phyloP scores from a whole-genome alignment of 2,888 invertebrate genomes.

The Ypsolopha scabrella region DNA sequence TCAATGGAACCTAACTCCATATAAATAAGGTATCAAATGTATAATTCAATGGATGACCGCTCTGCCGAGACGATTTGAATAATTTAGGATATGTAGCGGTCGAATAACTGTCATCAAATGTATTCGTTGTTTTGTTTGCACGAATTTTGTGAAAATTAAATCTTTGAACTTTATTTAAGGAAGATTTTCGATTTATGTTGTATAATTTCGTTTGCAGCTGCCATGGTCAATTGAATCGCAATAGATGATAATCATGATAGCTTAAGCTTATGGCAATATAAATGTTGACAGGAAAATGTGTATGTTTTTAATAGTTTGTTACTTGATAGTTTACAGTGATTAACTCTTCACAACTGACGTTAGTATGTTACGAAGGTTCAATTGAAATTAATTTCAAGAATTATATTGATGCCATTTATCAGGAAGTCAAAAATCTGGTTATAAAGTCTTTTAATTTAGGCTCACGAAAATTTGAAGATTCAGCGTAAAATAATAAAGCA shows the following conservation, averaged over 20 bases:
- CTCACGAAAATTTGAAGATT: too few species aligned
- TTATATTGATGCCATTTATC: too few species aligned
- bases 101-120: neutral
- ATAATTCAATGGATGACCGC: neutral
- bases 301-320: neutral
- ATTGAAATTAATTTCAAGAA: too few species aligned
- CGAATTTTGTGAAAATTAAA: neutral
- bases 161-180: neutral
- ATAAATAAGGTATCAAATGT: neutral
- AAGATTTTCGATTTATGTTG: neutral
- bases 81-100: neutral
- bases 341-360: too few species aligned
- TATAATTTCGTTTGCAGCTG: too few species aligned
- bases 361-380: too few species aligned
- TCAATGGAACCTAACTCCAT: neutral
- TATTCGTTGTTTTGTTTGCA: neutral
- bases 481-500: too few species aligned
- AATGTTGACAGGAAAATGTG: neutral
- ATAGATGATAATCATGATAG: too few species aligned
- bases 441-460: too few species aligned
- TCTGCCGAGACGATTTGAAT: conserved; percentile 1
- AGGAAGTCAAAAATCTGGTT: too few species aligned
- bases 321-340: too few species aligned
- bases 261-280: neutral
- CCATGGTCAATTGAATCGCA: too few species aligned